A percentile compares a stretch with the other conserved stretches of the same genome.
These are phyloP conservation scores for Oscheius sp. DNA, from an alignment of 2,888 invertebrate species.

Conservation along the genomic window DNA sequence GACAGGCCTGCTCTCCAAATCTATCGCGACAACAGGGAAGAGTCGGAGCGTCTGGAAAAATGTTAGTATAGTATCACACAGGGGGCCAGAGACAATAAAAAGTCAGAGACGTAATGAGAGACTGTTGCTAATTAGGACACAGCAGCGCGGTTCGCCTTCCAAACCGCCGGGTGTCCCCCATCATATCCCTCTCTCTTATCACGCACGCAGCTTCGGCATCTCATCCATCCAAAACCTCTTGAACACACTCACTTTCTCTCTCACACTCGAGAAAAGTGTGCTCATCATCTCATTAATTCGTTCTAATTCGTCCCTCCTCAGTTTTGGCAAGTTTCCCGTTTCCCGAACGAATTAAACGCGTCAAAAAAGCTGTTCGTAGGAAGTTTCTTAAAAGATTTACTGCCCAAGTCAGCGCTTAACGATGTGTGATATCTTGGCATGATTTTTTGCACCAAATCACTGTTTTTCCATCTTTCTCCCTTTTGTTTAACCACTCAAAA, in stretches of 20 bases:
- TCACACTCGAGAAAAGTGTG: neutral
- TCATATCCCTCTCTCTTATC: slow-evolving; percentile 34
- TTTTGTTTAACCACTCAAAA: slow-evolving; percentile 33
- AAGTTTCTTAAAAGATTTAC: neutral
- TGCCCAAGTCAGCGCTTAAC: neutral
- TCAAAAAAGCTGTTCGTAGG: slow-evolving; percentile 19
- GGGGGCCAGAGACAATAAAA: neutral
- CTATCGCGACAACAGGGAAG: slow-evolving; percentile 64
- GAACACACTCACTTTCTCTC: neutral
- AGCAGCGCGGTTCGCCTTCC: slow-evolving; percentile 7
- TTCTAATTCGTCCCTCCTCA: slow-evolving; percentile 13
- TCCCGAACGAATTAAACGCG: slow-evolving; percentile 9
- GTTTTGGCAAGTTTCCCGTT: slow-evolving; percentile 12
- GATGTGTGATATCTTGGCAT: no score
- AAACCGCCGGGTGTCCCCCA: neutral
- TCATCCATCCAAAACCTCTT: slow-evolving; percentile 19
- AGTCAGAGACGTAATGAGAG: slow-evolving; percentile 24
- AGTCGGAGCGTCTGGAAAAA: slow-evolving; percentile 2
- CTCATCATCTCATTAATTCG: slow-evolving; percentile 11
- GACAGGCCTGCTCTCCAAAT: slow-evolving; percentile 60
- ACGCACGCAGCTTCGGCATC: slow-evolving; percentile 29
- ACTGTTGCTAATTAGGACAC: slow-evolving; percentile 29
- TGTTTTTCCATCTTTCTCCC: slow-evolving; percentile 9
- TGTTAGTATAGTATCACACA: no score
- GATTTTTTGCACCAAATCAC: neutral